Conservation (phyloP, 1,140 invertebrate species). For the Hestina assimilis region DNA sequence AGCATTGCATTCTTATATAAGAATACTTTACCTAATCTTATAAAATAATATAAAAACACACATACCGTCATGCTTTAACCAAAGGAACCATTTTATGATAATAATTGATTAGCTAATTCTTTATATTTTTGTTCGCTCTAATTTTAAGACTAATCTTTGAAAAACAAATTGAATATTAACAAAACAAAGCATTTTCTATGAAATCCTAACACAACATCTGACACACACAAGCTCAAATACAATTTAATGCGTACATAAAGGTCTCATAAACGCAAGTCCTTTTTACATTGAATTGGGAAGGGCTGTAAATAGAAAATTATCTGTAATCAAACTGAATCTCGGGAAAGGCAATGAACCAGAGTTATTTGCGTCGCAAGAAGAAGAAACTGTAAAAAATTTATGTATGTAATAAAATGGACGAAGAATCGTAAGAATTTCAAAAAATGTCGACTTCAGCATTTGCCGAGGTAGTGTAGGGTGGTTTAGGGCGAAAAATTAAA, state of each 20-base stretch:
- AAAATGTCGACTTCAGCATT: conserved; percentile 3
- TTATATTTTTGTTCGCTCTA: too few relatives aligned
- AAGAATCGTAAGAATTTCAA: conserved; percentile 5
- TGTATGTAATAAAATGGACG: conserved; percentile 39
- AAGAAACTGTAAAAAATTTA: conserved; percentile 48
- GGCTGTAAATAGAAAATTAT: conserved; percentile 26
- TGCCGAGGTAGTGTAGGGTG: conserved; percentile 1
- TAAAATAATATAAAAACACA: too few relatives aligned
- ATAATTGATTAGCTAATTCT: too few relatives aligned
- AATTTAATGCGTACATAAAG: conserved; percentile 2
- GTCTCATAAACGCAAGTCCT: conserved; percentile 6
- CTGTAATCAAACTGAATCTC: conserved; percentile 27
- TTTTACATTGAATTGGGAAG: conserved; percentile 2
- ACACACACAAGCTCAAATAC: neutral
- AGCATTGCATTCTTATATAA: too few relatives aligned
- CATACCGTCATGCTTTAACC: too few relatives aligned
- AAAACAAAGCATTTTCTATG: too few relatives aligned
- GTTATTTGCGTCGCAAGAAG: conserved; percentile 28
- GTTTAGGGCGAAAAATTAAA: neutral
- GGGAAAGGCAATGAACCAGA: conserved; percentile 20
- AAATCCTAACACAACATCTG: neutral
- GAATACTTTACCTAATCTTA: too few relatives aligned
- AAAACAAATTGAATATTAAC: too few relatives aligned
- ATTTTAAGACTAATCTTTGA: too few relatives aligned
- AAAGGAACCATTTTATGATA: too few relatives aligned